Evolutionary conservation across 2,888 invertebrate genomes (phyloP), one percentile per base, ranked within the genome.

Genomic region (Xanthorhoe spadicearia): DNA sequence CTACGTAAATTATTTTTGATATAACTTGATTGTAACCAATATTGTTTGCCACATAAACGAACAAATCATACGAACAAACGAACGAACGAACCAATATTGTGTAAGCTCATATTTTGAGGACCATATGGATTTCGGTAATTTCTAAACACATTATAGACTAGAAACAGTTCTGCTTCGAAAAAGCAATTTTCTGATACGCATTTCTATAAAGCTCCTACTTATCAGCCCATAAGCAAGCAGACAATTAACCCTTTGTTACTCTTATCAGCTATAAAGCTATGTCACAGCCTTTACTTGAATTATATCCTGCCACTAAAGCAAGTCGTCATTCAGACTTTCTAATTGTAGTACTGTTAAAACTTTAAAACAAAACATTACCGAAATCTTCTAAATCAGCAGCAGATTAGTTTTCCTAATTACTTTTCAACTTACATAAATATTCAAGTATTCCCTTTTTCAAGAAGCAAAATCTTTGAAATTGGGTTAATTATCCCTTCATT

Each of bases 401-500:
- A 50, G 53, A 58, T 58, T 66, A 48, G 28, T n/a, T 57, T 7
- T 43, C 13, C 28, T 57, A 60, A 61, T 60, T 64, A 67, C 38
- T 50, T 51, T 28, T 23, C 17, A 56, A 55, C 62, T 55, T 35
- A 32, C 49, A 61, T 67, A 60, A 60, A 60, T 60, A 32, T 50
- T 13, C 63, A 48, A 38, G 35, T 10, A 35, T 60, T 32, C 13
- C 48, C 46, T 52, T 43, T 19, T 54, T 19, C 19, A 54, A 28
- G 46, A 61, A 53, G 49, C 38, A 23, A 51, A 61, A 53, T 57
- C 46, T 61, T 43, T 35, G 43, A 52, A 66, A 68, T 52, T 62
- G 49, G 68, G 64, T 59, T 65, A 62, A 65, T 65, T 62, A 60
- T 57, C 43, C 65, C 62, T 65, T 68, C 32, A 68, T 68, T 65